Evolutionary conservation across 2,797 vertebrate species (phyloP), one percentile per base, ranked within the genome.

Genomic region (Rhinophrynus dorsalis): DNA sequence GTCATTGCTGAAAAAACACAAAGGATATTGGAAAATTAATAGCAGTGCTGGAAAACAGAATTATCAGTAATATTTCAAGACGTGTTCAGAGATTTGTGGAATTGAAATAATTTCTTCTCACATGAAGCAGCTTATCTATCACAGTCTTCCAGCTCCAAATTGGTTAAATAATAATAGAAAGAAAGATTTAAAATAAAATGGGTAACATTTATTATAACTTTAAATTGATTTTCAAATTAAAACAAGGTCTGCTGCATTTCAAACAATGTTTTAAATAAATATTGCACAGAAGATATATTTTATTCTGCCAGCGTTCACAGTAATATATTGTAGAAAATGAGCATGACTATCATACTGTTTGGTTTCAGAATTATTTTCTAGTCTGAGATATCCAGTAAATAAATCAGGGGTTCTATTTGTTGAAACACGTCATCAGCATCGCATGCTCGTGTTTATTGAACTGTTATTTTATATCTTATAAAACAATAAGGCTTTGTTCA

Each of bases 1-100:
- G 68, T 72, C 68, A 72, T 69, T 32, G 67, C 37, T 44, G 67
- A 42, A 61, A 55, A 72, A 62, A 62, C 58, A 72, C 51, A 72
- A 72, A 72, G 68, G 42, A 72, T 72, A 72, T 58, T 65, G 68
- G 51, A 58, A 72, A 64, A 72, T 72, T 58, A 72, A 72, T 72
- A 72, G 60, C 52, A 12, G 6, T 26, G 60, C 60, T 11, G 13
- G 52, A 27, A 64, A 40, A 57, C 26, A n/a, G 33, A 72, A 57
- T 51, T 32, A 64, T 37, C 40, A 24, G 60, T 64, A 23, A 30
- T 58, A 64, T 65, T 27, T 64, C 15, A 72, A 57, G 44, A 32
- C 15, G n/a, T 29, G 23, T 24, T 32, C 47, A 38, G 20, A 42
- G 26, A 32, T 60, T 54, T 32, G 30, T 59, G 30, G 68, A 21